Evolutionary conservation across 2,888 invertebrate genomes (phyloP), one percentile per base, ranked within the genome.

Genomic region (Lamproptera curius): DNA sequence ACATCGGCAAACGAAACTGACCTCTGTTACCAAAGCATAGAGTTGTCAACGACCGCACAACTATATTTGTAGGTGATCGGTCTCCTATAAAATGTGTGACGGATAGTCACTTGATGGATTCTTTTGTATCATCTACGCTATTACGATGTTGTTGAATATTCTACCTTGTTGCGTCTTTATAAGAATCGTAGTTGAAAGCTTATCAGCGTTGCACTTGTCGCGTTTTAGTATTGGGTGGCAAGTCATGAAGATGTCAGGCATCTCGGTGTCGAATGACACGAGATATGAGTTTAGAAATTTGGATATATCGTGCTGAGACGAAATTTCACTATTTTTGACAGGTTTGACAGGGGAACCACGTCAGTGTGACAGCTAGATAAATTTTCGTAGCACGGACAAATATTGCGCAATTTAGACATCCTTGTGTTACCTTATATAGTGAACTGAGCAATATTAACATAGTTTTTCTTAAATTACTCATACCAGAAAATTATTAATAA

Each of bases 211-310:
- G 41, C n/a, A 51, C 34, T 56, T 71, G 53, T 23, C 54, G 47
- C 56, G 41, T n/a, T 73, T 75, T 60, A 54, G 26, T 37, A 51
- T 45, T 38, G 52, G 48, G 48, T 48, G 31, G 49, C 52, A 52
- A 67, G 65, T 76, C 75, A 83, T 84, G 70, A 84, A 85, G 86
- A 85, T 64, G 84, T 86, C 82, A 83, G 73, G 54, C 59, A 63
- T 61, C 65, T 58, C 53, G 56, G 56, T 58, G 72, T 80, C 82
- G 78, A 79, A 73, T 80, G 80, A 83, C 84, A 84, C 57, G 66
- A 65, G 70, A n/a, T 31, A n/a, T n/a, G 11, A 31, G n/a, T 31
- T 28, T 69, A 59, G 70, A 75, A 77, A 83, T 79, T 66, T 65
- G 68, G 70, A 68, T 42, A 76, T 78, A 74, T 80, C 80, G 73